These are phyloP conservation scores for Xestobium rufovillosum DNA, from an alignment of 2,888 invertebrate species.

Conservation along the genomic window DNA sequence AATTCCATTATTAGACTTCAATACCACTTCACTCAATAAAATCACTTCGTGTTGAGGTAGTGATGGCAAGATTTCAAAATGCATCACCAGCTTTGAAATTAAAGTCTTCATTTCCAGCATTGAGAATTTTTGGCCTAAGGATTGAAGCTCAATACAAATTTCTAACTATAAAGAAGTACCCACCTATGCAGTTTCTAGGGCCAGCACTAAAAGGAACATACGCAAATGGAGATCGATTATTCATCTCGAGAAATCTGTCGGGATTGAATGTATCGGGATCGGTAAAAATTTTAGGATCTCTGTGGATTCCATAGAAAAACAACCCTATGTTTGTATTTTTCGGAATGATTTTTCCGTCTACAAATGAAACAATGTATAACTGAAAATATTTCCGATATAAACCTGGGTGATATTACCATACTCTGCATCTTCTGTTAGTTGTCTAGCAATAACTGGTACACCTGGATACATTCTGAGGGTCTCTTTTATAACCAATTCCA, in stretches of 20 bases:
- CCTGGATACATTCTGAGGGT: constrained; percentile 45
- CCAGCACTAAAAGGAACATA: constrained; percentile 57
- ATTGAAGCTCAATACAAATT: neutral
- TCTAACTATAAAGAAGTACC: constrained; percentile 10
- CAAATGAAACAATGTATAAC: constrained; percentile 9
- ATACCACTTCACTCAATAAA: constrained; percentile 43
- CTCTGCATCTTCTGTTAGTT: constrained; percentile 11
- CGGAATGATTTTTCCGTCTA: constrained; percentile 26
- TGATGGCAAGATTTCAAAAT: constrained; percentile 35
- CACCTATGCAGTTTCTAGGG: constrained; percentile 53
- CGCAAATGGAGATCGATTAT: constrained; percentile 43
- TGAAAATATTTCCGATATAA: too few relatives aligned
- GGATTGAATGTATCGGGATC: constrained; percentile 48
- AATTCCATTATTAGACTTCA: constrained; percentile 45
- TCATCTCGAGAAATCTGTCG: constrained; percentile 44
- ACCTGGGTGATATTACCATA: constrained; percentile 11
- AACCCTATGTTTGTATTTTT: constrained; percentile 40
- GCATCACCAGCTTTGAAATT: constrained; percentile 44
- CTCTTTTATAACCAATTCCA: constrained; percentile 48
- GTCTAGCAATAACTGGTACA: constrained; percentile 42
- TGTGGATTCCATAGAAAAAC: constrained; percentile 44
- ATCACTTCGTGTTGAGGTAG: constrained; percentile 38
- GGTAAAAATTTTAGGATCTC: constrained; percentile 45
- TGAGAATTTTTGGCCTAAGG: constrained; percentile 41
- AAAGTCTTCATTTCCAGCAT: constrained; percentile 48